A percentile compares a stretch with the other conserved stretches of the same genome.
These are phyloP conservation scores for Meriones unguiculatus DNA, from an alignment of 2,113 vertebrate species.

Conservation along the genomic window DNA sequence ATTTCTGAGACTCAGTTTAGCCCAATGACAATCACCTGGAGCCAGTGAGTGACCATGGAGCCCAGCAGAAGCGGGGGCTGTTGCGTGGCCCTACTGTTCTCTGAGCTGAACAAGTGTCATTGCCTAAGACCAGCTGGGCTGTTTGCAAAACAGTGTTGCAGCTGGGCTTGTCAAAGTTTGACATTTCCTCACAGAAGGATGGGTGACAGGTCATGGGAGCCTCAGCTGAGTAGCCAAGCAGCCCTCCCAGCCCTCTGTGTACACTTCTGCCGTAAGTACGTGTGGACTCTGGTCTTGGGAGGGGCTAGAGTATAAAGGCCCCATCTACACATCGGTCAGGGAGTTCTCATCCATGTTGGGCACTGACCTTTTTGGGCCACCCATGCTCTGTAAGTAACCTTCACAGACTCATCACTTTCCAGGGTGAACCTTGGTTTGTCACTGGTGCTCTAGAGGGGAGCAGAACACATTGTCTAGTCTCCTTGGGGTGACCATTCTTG, in stretches of 20 bases:
- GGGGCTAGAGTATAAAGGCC: background rate
- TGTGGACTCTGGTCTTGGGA: background rate
- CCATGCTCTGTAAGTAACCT: too few species aligned
- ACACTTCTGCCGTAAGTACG: background rate
- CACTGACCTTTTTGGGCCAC: background rate
- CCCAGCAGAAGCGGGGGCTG: background rate
- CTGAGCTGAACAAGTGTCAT: background rate
- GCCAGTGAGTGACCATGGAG: background rate
- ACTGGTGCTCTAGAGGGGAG: background rate
- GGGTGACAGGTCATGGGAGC: background rate
- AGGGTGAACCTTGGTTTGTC: background rate
- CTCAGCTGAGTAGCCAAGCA: background rate
- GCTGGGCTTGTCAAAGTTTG: background rate
- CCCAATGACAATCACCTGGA: background rate
- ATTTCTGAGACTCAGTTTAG: background rate
- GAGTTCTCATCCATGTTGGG: background rate
- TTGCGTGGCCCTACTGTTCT: background rate
- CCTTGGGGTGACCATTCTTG: background rate
- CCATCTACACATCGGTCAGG: background rate
- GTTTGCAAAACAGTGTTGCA: background rate
- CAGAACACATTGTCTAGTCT: background rate
- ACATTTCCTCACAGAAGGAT: background rate
- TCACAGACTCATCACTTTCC: background rate
- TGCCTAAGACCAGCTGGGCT: background rate
- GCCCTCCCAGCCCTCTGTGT: background rate